phyloP scores from a whole-genome alignment of 2,888 invertebrate species.

The Lithophane socia region DNA sequence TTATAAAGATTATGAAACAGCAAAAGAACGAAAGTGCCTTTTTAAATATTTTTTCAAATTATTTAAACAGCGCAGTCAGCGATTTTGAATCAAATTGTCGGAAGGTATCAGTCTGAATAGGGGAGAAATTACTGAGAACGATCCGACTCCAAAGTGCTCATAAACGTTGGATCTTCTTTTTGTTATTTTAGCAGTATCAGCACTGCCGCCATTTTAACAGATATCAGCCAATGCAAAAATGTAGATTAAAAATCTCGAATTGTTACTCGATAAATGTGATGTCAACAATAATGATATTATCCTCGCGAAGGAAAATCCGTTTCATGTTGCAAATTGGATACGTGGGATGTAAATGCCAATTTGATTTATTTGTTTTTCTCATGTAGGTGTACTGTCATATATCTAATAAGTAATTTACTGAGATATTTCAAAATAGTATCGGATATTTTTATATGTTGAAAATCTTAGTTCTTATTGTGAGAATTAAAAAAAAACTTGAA shows the following conservation, averaged over 20 bases:
- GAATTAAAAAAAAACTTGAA: background rate
- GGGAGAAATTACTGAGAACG: slow-evolving; percentile 60
- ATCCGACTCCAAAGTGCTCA: slow-evolving; percentile 59
- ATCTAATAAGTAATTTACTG: slow-evolving; percentile 2
- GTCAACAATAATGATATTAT: slow-evolving; percentile 49
- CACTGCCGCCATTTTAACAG: slow-evolving; percentile 39
- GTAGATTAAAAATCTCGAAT: slow-evolving; percentile 47
- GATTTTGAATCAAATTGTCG: slow-evolving; percentile 55
- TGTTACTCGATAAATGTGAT: slow-evolving; percentile 44
- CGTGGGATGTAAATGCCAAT: slow-evolving; percentile 45
- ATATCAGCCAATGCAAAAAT: slow-evolving; percentile 47
- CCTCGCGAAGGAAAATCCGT: slow-evolving; percentile 26
- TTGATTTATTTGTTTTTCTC: slow-evolving; percentile 50
- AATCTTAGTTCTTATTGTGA: background rate
- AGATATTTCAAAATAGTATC: background rate
- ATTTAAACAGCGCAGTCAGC: slow-evolving; percentile 52
- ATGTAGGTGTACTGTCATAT: slow-evolving; percentile 23
- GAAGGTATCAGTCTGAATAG: slow-evolving; percentile 56
- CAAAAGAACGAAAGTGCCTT: slow-evolving; percentile 39
- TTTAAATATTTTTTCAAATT: slow-evolving; percentile 56
- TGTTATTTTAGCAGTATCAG: slow-evolving; percentile 62
- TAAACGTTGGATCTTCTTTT: slow-evolving; percentile 56
- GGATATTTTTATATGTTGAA: background rate
- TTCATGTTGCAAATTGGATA: slow-evolving; percentile 49
- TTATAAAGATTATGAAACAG: slow-evolving; percentile 42